Evolutionary conservation across 64 coral and sea anemone genomes (phyloP).

Genomic region (Platygyra sinensis): DNA sequence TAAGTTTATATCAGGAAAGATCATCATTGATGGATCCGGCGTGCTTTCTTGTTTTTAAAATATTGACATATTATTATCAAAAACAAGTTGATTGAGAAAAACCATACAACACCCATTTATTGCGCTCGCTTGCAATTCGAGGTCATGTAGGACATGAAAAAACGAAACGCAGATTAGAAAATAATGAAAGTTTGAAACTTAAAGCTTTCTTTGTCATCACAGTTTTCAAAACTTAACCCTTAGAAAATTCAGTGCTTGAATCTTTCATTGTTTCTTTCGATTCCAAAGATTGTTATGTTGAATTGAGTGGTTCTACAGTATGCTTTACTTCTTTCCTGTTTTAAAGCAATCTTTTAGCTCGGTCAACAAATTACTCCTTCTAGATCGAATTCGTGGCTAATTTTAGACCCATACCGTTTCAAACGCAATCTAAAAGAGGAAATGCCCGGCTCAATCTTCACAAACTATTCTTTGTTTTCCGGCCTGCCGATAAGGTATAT

Average conservation of each 20-base stretch:
- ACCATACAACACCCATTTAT: not conserved
- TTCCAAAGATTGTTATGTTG: too few relatives aligned
- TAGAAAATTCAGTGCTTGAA: too few relatives aligned
- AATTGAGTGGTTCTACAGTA: not conserved
- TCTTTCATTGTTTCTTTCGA: too few relatives aligned
- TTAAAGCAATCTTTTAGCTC: not conserved
- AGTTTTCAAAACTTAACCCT: too few relatives aligned
- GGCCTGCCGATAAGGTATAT: not conserved
- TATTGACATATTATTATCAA: not conserved
- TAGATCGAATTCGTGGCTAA: not conserved
- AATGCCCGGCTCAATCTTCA: not conserved
- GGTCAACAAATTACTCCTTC: not conserved
- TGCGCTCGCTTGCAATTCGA: not conserved
- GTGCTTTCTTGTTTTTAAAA: slow-evolving; percentile 31
- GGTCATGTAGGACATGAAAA: too few relatives aligned
- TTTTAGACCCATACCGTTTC: not conserved
- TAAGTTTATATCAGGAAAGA: not conserved
- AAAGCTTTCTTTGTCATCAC: too few relatives aligned
- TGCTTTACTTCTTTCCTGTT: not conserved
- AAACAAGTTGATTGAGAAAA: slow-evolving; percentile 25
- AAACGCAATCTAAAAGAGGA: not conserved
- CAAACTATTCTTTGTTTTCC: slow-evolving; percentile 2
- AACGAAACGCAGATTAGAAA: too few relatives aligned
- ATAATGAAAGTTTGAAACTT: too few relatives aligned
- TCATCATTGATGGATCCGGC: not conserved